A percentile compares a stretch with the other conserved stretches of the same genome.
Conservation (phyloP, 2,797 vertebrate species). For the Gadopsis bispinosus region DNA sequence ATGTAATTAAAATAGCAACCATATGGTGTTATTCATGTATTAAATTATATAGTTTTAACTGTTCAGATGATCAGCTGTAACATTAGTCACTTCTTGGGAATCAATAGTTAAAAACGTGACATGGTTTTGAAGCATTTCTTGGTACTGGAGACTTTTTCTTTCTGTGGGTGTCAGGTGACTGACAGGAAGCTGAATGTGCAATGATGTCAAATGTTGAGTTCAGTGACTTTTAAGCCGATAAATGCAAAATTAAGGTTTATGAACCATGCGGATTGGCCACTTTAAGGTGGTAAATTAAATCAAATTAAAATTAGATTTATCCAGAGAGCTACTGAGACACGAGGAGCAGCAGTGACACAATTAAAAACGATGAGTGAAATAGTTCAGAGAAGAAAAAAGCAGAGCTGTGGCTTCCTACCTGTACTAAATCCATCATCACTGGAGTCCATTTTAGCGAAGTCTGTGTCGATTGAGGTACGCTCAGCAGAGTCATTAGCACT, state of each 20-base stretch:
- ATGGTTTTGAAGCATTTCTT: background rate
- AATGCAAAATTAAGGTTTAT: background rate
- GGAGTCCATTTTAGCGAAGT: conserved; percentile 90
- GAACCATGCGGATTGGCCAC: background rate
- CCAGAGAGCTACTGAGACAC: background rate
- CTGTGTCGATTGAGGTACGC: conserved; percentile 86
- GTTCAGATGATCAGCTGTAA: conserved; percentile 2
- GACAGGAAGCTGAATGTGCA: background rate
- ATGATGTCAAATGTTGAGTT: background rate
- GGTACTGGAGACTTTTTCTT: background rate
- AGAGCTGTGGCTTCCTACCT: conserved; percentile 71
- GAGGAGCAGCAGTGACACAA: background rate
- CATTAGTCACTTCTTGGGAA: background rate
- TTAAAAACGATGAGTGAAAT: conserved; percentile 38
- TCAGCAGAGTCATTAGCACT: conserved; percentile 89
- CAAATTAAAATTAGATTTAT: background rate
- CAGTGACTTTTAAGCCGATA: background rate
- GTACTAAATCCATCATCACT: conserved; percentile 91
- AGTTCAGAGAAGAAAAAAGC: background rate
- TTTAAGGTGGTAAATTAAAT: conserved; percentile 15
- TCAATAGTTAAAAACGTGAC: background rate
- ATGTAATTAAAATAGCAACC: conserved; percentile 2
- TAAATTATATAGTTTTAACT: background rate
- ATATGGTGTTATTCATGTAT: background rate
- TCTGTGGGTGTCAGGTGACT: background rate